Conservation (phyloP, 2,113 vertebrate species). For the Microtus pennsylvanicus region DNA sequence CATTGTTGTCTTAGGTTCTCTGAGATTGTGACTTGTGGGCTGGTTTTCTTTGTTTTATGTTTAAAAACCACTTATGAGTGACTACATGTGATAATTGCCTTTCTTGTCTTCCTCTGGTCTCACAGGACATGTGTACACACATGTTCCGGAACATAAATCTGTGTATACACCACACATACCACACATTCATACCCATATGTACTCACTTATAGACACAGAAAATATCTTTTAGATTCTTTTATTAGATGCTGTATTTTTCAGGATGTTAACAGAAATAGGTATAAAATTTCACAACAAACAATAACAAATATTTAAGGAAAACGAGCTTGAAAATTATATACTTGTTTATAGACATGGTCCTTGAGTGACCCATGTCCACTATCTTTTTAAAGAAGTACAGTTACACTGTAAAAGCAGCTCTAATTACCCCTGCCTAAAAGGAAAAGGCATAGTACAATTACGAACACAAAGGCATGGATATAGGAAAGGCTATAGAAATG, state of each 20-base stretch:
- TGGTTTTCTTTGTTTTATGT: no score
- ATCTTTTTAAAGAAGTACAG: not conserved
- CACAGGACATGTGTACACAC: not conserved
- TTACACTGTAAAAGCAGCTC: not conserved
- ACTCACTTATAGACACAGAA: not conserved
- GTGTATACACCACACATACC: not conserved
- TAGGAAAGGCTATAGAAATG: not conserved
- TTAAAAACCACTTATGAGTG: no score
- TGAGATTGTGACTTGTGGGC: no score
- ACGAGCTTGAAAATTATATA: not conserved
- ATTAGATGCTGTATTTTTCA: not conserved
- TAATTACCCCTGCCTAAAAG: not conserved
- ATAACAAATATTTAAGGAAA: not conserved
- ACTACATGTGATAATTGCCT: no score
- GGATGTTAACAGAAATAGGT: not conserved
- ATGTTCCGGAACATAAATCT: not conserved
- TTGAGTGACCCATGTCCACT: not conserved
- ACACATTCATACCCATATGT: not conserved
- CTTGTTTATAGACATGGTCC: not conserved
- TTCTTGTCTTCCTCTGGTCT: not conserved
- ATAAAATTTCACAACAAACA: not conserved
- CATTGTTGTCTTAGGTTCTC: no score
- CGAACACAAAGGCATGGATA: no score
- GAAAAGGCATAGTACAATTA: not conserved
- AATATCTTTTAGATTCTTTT: not conserved